Percentiles rank a stretch among this genome's conserved stretches.
phyloP scores from a whole-genome alignment of 2,888 invertebrate genomes.

The Yponomeuta sedellus region DNA sequence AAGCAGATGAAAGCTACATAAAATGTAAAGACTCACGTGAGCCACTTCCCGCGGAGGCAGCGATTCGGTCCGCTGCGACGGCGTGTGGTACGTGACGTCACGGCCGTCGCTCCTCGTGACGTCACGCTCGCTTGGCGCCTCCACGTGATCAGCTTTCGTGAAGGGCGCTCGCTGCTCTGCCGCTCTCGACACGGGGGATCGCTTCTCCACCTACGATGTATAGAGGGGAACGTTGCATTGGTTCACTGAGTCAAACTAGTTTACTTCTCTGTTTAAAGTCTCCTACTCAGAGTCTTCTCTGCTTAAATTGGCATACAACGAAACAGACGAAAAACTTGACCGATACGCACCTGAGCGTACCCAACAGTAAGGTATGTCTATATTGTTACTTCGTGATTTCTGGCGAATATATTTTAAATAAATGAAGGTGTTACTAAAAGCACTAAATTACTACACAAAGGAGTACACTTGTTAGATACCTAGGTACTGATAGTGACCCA shows the following conservation, averaged over 20 bases:
- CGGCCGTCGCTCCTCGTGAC: constrained; percentile 1
- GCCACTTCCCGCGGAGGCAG: constrained; percentile 11
- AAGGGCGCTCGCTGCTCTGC: neutral
- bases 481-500: too few species aligned
- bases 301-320: too few species aligned
- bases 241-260: neutral
- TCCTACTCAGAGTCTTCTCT: too few species aligned
- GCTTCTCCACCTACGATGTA: neutral
- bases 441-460: too few species aligned
- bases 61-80: constrained; percentile 15
- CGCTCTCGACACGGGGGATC: neutral
- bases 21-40: neutral
- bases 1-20: neutral
- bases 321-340: too few species aligned
- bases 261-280: too few species aligned
- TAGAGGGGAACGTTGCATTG: neutral
- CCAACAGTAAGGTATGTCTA: too few species aligned
- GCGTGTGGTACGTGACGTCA: constrained; percentile 5
- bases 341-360: too few species aligned
- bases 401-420: too few species aligned
- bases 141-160: neutral
- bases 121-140: neutral
- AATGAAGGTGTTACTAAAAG: too few species aligned
- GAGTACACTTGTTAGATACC: too few species aligned
- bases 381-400: too few species aligned